Conservation (phyloP, 2,113 vertebrate species). For the Oncorhynchus kisutch region DNA sequence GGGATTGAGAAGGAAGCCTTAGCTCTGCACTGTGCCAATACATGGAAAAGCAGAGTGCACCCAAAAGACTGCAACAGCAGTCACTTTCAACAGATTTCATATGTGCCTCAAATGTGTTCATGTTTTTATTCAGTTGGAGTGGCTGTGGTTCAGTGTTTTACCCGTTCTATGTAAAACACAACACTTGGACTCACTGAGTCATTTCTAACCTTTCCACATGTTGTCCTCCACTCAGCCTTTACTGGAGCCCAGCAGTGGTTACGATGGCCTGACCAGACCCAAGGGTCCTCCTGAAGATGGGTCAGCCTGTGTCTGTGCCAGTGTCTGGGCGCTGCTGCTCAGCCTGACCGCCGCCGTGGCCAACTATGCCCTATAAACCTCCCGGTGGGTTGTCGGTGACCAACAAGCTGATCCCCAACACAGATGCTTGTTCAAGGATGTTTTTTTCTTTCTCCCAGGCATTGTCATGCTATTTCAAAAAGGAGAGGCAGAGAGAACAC, state of each 20-base stretch:
- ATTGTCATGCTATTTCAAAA: slow-evolving; percentile 44
- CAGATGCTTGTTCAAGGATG: slow-evolving; percentile 15
- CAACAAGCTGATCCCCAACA: slow-evolving; percentile 68
- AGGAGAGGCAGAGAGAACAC: slow-evolving; percentile 21
- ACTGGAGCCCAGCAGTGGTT: slow-evolving; percentile 39
- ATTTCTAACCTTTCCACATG: slow-evolving; percentile 62
- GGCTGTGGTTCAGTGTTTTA: not conserved
- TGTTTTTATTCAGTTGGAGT: not conserved
- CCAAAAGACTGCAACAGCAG: too few species aligned
- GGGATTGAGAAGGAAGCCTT: too few species aligned
- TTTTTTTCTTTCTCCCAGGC: slow-evolving; percentile 32
- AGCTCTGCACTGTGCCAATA: too few species aligned
- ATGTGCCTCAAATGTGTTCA: not conserved
- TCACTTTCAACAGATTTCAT: too few species aligned
- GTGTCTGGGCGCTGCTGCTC: slow-evolving; percentile 59
- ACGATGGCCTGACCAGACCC: slow-evolving; percentile 40
- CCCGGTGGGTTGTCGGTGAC: slow-evolving; percentile 47
- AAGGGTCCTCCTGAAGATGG: slow-evolving; percentile 51
- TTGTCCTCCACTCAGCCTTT: slow-evolving; percentile 49
- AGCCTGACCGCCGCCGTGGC: slow-evolving; percentile 55
- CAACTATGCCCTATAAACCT: slow-evolving; percentile 62
- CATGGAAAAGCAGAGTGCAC: too few species aligned
- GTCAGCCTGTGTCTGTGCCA: slow-evolving; percentile 57
- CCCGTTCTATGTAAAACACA: not conserved
- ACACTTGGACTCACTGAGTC: slow-evolving; percentile 30